Base-by-base conservation (phyloP, 2,888 invertebrate species). In the Noctua fimbriata region DNA sequence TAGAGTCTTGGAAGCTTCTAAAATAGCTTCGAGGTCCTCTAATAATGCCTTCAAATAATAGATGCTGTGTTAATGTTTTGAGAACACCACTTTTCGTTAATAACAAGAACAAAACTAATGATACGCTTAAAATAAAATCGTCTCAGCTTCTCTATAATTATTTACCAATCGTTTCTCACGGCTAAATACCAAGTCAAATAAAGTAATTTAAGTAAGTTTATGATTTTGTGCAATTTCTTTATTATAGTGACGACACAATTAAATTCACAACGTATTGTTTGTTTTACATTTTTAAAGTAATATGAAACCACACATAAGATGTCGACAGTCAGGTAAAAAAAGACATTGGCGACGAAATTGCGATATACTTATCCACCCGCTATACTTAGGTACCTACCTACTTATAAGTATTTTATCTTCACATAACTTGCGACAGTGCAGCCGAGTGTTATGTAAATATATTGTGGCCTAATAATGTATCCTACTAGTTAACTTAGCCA, bases 181-280 rank as follows among this genome's bases (percentile, higher is more conserved):
- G 58, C 32, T 52, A 74, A 78, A 78, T 76, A 74, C 63, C 74
- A 78, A 75, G 44, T 76, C 71, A 58, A 63, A 70, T 76, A 75
- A 82, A 85, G 66, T 72, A 71, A 76, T 77, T 77, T 55, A 49
- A 80, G 70, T 49, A 63, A 78, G 75, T 81, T 79, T 71, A 55
- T 71, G 66, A 74, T 77, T 86, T 79, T 79, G 72, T 83, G 76
- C 73, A 83, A 81, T 89, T 82, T 84, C 84, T 24, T 89, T 81
- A 83, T 88, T 82, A 83, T 79, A 83, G 85, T 87, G 83, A 83
- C 82, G 73, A 71, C 81, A 83, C 84, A 87, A 74, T 73, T 83
- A 80, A 83, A 87, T 89, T 88, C 87, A 89, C 85, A 84, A 87
- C 78, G 87, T 87, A 90, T 91, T 90, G 89, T 90, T 91, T 90